Evolutionary conservation across 2,113 vertebrate genomes (phyloP).

Genomic region (Scopus umbretta): DNA sequence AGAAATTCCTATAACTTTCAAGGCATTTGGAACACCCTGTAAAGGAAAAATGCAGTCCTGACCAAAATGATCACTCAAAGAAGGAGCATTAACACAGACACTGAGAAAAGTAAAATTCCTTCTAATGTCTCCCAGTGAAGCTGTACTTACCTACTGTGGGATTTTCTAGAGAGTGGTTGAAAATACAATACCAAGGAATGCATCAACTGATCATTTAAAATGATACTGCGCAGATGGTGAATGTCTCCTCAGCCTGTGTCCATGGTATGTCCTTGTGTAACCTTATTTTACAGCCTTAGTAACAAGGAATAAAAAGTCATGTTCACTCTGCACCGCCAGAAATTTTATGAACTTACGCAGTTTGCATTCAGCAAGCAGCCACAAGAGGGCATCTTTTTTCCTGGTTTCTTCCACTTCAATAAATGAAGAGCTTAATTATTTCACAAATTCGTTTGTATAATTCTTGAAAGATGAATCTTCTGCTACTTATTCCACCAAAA

Average conservation of each 20-base stretch:
- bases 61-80: neutral
- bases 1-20: neutral
- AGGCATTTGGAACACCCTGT: neutral
- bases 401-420: slow-evolving; percentile 34
- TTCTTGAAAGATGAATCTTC: neutral
- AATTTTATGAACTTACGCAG: neutral
- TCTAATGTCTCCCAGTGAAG: neutral
- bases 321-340: rapidly evolving
- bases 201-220: neutral
- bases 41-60: neutral
- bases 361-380: neutral
- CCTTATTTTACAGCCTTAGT: neutral
- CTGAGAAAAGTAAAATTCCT: neutral
- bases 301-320: neutral
- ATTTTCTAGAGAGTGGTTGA: neutral
- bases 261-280: neutral
- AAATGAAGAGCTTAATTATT: neutral
- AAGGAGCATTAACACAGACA: neutral
- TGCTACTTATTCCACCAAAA: neutral
- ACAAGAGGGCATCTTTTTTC: slow-evolving; percentile 75
- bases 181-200: neutral
- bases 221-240: neutral
- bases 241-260: neutral
- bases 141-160: neutral
- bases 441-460: neutral